Conservation (phyloP, 2,888 invertebrate genomes). For the Ophraella communa region DNA sequence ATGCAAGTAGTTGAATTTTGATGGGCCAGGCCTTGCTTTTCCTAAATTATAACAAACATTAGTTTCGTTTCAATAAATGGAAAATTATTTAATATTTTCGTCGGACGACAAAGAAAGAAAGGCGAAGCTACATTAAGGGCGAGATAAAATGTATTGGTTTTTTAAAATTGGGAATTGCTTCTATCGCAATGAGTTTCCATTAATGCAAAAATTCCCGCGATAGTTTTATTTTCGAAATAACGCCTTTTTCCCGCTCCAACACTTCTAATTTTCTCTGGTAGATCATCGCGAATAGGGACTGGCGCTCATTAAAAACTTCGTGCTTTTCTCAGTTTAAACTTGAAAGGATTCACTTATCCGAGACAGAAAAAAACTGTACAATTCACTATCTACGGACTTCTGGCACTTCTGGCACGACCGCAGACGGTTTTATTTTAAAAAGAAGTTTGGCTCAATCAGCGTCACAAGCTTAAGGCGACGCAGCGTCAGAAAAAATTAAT, state of each 20-base stretch:
- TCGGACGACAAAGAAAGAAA: no score
- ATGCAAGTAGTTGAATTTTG: no score
- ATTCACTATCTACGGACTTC: neutral
- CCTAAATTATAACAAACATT: no score
- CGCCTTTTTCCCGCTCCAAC: neutral
- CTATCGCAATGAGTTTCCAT: neutral
- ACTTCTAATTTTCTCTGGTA: constrained; percentile 3
- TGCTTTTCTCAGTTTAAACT: constrained; percentile 1
- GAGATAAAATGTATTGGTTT: neutral
- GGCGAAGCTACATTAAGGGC: no score
- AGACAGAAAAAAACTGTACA: neutral
- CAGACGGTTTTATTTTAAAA: neutral
- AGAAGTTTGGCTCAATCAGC: neutral
- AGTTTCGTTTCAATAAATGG: no score
- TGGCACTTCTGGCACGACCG: neutral
- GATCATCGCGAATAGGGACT: neutral
- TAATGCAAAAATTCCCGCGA: neutral
- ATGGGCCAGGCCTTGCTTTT: no score
- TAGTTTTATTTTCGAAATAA: neutral
- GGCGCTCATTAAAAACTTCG: neutral
- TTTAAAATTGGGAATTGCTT: neutral
- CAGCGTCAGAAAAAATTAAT: neutral
- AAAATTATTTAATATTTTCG: no score
- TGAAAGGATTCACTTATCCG: neutral
- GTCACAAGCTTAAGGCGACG: neutral